phyloP scores from a whole-genome alignment of 1,140 invertebrate species.

The Drosophila cardini region DNA sequence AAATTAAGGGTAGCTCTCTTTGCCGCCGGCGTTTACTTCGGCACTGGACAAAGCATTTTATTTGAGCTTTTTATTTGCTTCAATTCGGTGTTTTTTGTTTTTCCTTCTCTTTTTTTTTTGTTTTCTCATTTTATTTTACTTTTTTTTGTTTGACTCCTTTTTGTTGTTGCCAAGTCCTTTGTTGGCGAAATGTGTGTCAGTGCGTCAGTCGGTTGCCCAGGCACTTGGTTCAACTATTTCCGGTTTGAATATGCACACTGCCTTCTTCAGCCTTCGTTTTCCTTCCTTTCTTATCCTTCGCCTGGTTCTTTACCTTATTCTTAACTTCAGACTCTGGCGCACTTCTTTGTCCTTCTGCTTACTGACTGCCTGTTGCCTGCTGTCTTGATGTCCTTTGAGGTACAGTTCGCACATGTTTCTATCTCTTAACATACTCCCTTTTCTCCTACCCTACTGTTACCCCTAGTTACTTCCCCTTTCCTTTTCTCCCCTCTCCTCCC shows the following conservation, averaged over 20 bases:
- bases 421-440: slow-evolving; percentile 2
- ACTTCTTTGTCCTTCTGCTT: not conserved
- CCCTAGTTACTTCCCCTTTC: slow-evolving; percentile 10
- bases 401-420: slow-evolving; percentile 72
- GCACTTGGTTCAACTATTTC: slow-evolving; percentile 81
- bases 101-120: not conserved
- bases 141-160: slow-evolving; percentile 43
- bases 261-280: slow-evolving; percentile 35
- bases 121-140: slow-evolving; percentile 27
- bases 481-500: slow-evolving; percentile 43
- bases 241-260: slow-evolving; percentile 78
- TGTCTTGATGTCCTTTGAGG: slow-evolving; percentile 41
- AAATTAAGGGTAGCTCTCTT: slow-evolving; percentile 66
- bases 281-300: slow-evolving; percentile 47
- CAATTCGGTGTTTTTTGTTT: slow-evolving; percentile 57
- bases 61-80: slow-evolving; percentile 79
- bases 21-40: slow-evolving; percentile 75
- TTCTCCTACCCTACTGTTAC: not conserved
- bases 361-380: not conserved
- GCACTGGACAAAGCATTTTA: slow-evolving; percentile 79
- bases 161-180: slow-evolving; percentile 59
- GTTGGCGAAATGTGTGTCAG: slow-evolving; percentile 80
- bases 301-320: not conserved
- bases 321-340: slow-evolving; percentile 22
- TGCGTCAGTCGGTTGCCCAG: slow-evolving; percentile 79